Evolutionary conservation across 2,113 vertebrate genomes (phyloP).

Genomic region (Heloderma charlesbogerti): DNA sequence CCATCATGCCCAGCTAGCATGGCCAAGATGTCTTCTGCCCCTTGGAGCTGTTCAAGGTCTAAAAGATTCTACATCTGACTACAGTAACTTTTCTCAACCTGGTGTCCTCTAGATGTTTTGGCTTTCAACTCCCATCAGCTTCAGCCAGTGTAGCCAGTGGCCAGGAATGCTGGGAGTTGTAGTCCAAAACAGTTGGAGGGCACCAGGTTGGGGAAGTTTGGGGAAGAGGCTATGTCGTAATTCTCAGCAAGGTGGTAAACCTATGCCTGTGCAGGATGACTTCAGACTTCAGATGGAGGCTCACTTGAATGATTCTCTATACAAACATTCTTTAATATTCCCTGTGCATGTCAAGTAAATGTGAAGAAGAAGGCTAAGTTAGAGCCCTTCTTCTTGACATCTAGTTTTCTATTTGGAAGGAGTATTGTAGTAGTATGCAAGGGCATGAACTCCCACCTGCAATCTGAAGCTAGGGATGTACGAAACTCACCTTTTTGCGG

Average conservation of each 20-base stretch:
- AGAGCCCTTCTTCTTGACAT: neutral
- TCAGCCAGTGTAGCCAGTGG: no score
- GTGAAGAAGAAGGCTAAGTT: neutral
- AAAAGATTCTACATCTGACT: neutral
- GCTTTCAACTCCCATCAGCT: no score
- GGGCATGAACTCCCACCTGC: neutral
- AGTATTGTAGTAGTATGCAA: neutral
- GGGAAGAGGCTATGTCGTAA: no score
- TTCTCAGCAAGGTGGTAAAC: no score
- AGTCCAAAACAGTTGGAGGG: no score
- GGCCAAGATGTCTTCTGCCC: neutral
- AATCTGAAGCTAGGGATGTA: neutral
- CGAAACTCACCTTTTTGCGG: no score
- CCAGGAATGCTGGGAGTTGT: no score
- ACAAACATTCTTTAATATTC: neutral
- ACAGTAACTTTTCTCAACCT: neutral
- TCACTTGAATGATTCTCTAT: neutral
- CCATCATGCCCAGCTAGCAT: no score
- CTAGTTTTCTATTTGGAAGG: neutral
- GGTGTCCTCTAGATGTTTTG: no score
- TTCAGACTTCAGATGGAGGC: neutral
- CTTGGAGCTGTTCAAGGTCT: neutral
- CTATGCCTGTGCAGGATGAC: neutral
- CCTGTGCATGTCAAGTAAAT: neutral
- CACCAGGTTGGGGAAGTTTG: no score